Conservation (phyloP, 2,797 vertebrate genomes). For the Avahi laniger region DNA sequence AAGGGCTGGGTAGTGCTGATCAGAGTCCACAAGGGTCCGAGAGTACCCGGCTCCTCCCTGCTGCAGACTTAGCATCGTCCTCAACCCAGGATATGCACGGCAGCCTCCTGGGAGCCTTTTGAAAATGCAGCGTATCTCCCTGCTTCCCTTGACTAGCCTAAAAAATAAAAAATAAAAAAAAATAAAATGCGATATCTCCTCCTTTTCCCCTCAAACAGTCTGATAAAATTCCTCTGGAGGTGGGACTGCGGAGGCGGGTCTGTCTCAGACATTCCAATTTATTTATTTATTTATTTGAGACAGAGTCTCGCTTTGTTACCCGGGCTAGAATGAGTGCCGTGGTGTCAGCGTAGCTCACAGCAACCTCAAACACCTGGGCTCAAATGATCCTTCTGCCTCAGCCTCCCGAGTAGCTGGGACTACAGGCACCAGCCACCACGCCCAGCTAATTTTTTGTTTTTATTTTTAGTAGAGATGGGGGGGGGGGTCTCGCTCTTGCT, state of each 20-base stretch:
- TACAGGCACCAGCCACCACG: no score
- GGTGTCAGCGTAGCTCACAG: no score
- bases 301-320: no score
- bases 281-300: neutral
- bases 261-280: neutral
- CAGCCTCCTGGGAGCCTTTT: neutral
- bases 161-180: neutral
- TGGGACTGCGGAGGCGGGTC: neutral
- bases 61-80: neutral
- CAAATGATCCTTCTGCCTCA: no score
- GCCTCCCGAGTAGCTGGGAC: no score
- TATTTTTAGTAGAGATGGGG: no score
- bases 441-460: no score
- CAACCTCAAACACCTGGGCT: no score
- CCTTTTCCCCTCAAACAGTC: neutral
- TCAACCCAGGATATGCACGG: neutral
- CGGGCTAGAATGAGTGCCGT: no score
- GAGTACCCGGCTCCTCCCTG: neutral
- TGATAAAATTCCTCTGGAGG: neutral
- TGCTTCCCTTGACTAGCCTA: neutral
- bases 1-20: neutral
- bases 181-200: neutral
- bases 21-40: neutral
- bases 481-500: no score
- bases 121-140: neutral